Percentiles rank a stretch among this genome's conserved stretches.
Conservation (phyloP, 2,797 vertebrate genomes). For the Pseudochirops corinnae region DNA sequence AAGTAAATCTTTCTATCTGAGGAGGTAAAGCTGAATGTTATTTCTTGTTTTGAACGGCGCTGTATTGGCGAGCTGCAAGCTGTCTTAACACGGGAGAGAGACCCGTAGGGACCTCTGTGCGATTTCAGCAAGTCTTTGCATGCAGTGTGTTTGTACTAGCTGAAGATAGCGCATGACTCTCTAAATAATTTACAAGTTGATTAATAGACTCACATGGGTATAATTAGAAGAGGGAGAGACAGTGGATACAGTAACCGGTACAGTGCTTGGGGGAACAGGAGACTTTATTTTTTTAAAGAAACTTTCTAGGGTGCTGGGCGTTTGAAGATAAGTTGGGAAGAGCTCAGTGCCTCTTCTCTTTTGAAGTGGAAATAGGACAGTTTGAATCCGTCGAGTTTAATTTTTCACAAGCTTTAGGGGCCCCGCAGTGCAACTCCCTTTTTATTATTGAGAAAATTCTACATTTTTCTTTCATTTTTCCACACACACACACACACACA, state of each 20-base stretch:
- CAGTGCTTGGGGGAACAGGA: slow-evolving; percentile 98
- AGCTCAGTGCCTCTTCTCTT: slow-evolving; percentile 94
- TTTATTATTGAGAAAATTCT: slow-evolving; percentile 92
- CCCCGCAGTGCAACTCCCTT: slow-evolving; percentile 92
- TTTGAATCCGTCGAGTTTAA: slow-evolving; percentile 99
- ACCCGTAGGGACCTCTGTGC: slow-evolving; percentile 89
- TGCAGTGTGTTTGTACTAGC: slow-evolving; percentile 92
- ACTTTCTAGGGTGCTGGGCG: slow-evolving; percentile 94
- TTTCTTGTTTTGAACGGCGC: slow-evolving; percentile 76
- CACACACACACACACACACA: slow-evolving; percentile 47
- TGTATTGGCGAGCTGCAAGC: slow-evolving; percentile 76
- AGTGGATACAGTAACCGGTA: slow-evolving; percentile 95
- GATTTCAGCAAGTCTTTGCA: slow-evolving; percentile 84
- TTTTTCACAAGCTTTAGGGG: slow-evolving; percentile 99
- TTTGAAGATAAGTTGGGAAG: slow-evolving; percentile 97
- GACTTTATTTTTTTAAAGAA: slow-evolving; percentile 93
- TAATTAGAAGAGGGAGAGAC: slow-evolving; percentile 99
- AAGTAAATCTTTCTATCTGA: slow-evolving; percentile 81
- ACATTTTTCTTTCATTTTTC: slow-evolving; percentile 88
- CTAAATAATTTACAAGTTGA: slow-evolving; percentile 99
- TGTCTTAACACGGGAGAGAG: slow-evolving; percentile 80
- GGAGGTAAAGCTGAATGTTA: slow-evolving; percentile 77
- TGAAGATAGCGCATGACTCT: slow-evolving; percentile 93
- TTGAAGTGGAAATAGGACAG: slow-evolving; percentile 99
- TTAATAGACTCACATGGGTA: slow-evolving; percentile 99